phyloP scores from a whole-genome alignment of 2,888 invertebrate species.

The Netelia virgata region DNA sequence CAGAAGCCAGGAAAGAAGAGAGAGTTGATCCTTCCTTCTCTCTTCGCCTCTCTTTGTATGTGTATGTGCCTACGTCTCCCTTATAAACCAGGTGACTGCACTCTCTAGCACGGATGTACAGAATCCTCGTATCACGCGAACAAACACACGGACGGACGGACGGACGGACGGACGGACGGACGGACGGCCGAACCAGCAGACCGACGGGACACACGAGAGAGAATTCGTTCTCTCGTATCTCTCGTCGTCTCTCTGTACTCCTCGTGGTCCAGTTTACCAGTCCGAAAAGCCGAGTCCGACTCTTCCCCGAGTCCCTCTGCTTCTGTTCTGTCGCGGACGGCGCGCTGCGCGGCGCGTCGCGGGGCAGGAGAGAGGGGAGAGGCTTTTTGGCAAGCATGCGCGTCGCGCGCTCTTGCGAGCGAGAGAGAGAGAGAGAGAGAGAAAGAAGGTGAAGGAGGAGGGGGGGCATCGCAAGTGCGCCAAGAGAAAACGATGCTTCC shows the following conservation, averaged over 20 bases:
- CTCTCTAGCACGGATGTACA: constrained; percentile 27
- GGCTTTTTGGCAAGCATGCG: constrained; percentile 7
- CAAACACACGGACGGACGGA: neutral
- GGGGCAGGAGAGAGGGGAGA: neutral
- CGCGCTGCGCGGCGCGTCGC: no score
- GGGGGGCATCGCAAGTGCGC: constrained; percentile 12
- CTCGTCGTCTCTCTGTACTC: constrained; percentile 15
- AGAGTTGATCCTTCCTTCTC: neutral
- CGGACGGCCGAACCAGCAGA: neutral
- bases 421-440: neutral
- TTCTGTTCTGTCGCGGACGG: neutral
- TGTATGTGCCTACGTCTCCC: constrained; percentile 25
- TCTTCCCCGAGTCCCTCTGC: neutral
- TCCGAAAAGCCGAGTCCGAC: constrained; percentile 33
- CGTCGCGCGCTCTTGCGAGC: neutral
- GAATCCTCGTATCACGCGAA: constrained; percentile 42
- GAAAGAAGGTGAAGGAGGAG: neutral
- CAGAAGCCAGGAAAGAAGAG: neutral
- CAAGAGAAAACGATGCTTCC: constrained; percentile 35
- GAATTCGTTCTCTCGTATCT: constrained; percentile 15
- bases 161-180: constrained; percentile 10
- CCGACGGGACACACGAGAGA: constrained; percentile 4
- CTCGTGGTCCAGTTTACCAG: constrained; percentile 27
- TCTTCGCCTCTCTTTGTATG: constrained; percentile 2
- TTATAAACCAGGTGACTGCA: constrained; percentile 39